phyloP scores from a whole-genome alignment of 1,140 invertebrate genomes.

The Bacillus rossius region DNA sequence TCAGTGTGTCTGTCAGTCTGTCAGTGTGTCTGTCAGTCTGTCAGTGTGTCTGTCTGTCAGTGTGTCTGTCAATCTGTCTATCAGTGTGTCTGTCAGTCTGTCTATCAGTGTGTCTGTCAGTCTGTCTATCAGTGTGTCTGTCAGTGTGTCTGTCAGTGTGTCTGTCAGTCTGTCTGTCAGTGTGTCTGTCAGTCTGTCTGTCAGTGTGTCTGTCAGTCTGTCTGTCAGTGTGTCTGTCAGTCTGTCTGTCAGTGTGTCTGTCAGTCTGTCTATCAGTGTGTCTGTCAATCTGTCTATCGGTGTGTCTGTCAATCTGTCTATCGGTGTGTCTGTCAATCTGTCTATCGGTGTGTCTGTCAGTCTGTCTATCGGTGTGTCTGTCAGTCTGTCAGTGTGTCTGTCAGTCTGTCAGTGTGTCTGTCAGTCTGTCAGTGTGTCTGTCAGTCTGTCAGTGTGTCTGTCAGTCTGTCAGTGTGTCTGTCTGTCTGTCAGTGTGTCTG shows the following conservation, averaged over 20 bases:
- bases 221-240: constrained; percentile 28
- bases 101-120: no score
- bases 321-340: no score
- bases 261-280: no score
- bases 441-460: constrained; percentile 27
- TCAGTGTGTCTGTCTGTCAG: constrained; percentile 25
- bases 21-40: constrained; percentile 30
- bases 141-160: constrained; percentile 17
- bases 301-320: no score
- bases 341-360: no score
- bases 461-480: constrained; percentile 29
- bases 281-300: no score
- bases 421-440: constrained; percentile 29
- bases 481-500: constrained; percentile 30
- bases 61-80: no score
- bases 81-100: no score
- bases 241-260: constrained; percentile 30
- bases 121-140: no score
- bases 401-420: constrained; percentile 29
- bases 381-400: constrained; percentile 32
- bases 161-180: constrained; percentile 33
- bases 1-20: constrained; percentile 22
- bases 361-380: no score
- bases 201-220: constrained; percentile 26
- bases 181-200: constrained; percentile 29